Evolutionary conservation across 2,797 vertebrate genomes (phyloP).

Genomic region (Sebastes hubbsi): DNA sequence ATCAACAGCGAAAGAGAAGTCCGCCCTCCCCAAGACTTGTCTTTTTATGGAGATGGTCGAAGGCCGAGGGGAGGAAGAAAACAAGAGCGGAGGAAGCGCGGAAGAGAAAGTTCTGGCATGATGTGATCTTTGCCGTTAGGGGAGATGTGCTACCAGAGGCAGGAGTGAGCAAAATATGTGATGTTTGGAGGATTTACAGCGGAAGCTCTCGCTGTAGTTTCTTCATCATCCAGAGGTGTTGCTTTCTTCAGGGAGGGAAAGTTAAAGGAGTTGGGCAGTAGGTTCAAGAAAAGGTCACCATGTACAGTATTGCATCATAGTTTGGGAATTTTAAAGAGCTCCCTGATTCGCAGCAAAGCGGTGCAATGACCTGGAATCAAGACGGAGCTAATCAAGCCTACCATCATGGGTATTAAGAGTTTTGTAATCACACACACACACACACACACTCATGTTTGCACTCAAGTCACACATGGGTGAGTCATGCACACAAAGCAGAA

Average conservation of each 20-base stretch:
- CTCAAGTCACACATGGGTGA: constrained; percentile 16
- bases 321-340: constrained; percentile 19
- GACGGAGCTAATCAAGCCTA: constrained; percentile 1
- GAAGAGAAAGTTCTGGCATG: constrained; percentile 56
- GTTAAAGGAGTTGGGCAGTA: constrained; percentile 13
- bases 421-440: not conserved
- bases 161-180: constrained; percentile 30
- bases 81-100: constrained; percentile 33
- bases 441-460: not conserved
- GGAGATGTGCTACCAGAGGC: constrained; percentile 35
- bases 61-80: constrained; percentile 28
- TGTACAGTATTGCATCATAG: constrained; percentile 26
- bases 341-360: constrained; percentile 1
- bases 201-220: constrained; percentile 7
- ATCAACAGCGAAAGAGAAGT: constrained; percentile 68
- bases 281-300: constrained; percentile 35
- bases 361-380: not conserved
- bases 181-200: constrained; percentile 50
- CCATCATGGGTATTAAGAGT: not conserved
- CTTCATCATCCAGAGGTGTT: constrained; percentile 28
- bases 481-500: constrained; percentile 34
- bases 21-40: constrained; percentile 67
- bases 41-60: constrained; percentile 78
- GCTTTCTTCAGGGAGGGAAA: not conserved
- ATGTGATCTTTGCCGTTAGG: constrained; percentile 24